These are phyloP conservation scores for Palythoa grandiflora DNA, from an alignment of 92 coral and sea anemone species.

Conservation along the genomic window DNA sequence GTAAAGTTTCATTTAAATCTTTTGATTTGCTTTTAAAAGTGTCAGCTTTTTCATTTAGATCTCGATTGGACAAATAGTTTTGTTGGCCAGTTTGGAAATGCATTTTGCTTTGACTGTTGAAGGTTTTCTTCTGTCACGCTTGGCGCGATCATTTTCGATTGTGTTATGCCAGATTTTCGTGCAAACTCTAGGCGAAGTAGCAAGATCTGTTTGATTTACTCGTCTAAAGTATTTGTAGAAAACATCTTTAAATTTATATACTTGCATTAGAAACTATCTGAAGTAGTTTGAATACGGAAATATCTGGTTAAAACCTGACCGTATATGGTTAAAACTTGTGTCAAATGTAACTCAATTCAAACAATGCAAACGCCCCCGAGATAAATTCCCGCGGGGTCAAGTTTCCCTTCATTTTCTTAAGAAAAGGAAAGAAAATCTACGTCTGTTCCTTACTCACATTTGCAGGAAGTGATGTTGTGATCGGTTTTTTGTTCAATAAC, in stretches of 20 bases:
- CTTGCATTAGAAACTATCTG: not conserved
- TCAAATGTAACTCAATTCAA: constrained; percentile 10
- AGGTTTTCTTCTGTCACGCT: not conserved
- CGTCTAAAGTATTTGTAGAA: constrained; percentile 8
- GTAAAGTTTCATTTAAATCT: not conserved
- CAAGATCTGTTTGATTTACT: constrained; percentile 14
- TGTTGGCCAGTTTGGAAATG: not conserved
- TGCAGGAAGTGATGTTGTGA: not conserved
- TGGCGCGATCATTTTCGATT: not conserved
- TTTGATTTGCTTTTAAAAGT: not conserved
- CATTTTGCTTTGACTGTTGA: not conserved
- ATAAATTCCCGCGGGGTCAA: constrained; percentile 27
- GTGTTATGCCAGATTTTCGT: not conserved
- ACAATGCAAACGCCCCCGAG: constrained; percentile 21
- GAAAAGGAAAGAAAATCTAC: not conserved
- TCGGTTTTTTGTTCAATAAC: not conserved
- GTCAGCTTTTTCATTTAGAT: not conserved
- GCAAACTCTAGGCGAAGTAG: not conserved
- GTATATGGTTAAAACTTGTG: constrained; percentile 41
- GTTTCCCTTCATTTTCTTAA: not conserved
- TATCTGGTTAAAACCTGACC: constrained; percentile 29
- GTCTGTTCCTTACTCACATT: constrained; percentile 18
- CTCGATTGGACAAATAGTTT: not conserved
- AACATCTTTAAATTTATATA: constrained; percentile 18
- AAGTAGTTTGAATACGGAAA: constrained; percentile 21